These are phyloP conservation scores for Mythimna vitellina DNA, from an alignment of 2,888 invertebrate species.

Conservation along the genomic window DNA sequence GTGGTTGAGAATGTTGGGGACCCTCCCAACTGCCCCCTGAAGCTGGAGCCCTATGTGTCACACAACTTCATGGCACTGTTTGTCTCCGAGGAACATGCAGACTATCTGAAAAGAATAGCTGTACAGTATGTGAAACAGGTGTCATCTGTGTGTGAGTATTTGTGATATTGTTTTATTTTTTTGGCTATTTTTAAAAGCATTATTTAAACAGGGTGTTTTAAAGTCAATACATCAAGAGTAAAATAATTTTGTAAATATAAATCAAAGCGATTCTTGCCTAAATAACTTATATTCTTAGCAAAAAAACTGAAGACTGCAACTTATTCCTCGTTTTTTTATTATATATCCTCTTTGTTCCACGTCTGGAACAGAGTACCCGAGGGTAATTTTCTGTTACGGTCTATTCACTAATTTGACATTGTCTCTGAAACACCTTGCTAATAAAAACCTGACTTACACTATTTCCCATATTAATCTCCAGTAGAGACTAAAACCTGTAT, in stretches of 20 bases:
- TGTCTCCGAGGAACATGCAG: conserved; percentile 95
- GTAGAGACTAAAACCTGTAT: conserved; percentile 30
- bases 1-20: conserved; percentile 94
- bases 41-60: conserved; percentile 95
- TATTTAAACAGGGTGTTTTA: neutral
- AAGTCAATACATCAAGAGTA: neutral
- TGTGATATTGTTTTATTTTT: neutral
- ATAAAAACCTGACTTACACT: neutral
- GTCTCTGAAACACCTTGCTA: conserved; percentile 12
- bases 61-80: conserved; percentile 98
- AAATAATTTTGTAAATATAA: too few relatives aligned
- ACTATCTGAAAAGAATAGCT: conserved; percentile 94
- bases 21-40: conserved; percentile 92
- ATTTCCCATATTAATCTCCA: neutral
- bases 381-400: too few relatives aligned
- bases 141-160: conserved; percentile 92
- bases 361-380: too few relatives aligned
- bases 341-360: too few relatives aligned
- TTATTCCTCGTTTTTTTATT: too few relatives aligned
- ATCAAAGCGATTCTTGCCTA: too few relatives aligned
- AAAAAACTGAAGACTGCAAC: too few relatives aligned
- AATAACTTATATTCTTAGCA: too few relatives aligned
- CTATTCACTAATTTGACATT: neutral
- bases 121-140: conserved; percentile 95
- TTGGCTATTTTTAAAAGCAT: too few relatives aligned